Conservation (phyloP, 2,888 invertebrate species). For the Mesorhabditis belari region DNA sequence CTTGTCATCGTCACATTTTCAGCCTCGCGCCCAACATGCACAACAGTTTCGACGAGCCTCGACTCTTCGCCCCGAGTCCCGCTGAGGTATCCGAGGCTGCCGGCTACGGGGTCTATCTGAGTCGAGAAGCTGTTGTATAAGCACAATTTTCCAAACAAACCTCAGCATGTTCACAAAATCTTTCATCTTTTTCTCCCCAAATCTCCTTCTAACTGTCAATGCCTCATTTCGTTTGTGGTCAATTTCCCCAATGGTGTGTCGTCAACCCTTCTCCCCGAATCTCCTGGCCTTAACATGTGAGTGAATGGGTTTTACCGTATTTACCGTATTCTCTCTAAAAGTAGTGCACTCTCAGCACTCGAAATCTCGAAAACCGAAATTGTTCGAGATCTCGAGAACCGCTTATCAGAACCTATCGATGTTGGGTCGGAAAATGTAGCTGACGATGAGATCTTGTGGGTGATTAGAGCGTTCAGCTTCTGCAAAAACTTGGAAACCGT, state of each 20-base stretch:
- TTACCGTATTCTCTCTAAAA: no score
- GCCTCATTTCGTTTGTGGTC: no score
- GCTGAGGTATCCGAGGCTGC: constrained; percentile 33
- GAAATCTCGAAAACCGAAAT: no score
- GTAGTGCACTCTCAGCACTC: no score
- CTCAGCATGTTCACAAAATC: not conserved
- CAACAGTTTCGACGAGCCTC: constrained; percentile 15
- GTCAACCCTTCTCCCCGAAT: not conserved
- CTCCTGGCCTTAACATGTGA: constrained; percentile 1
- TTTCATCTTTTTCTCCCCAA: not conserved
- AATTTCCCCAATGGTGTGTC: not conserved
- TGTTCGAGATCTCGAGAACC: no score
- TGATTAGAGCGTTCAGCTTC: no score
- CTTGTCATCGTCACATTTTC: no score
- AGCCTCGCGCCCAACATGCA: not conserved
- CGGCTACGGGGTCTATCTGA: constrained; percentile 46
- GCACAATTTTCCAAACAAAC: constrained; percentile 1
- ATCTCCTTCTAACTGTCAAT: constrained; percentile 1
- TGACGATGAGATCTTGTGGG: no score
- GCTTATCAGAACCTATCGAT: no score
- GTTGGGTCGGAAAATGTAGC: no score
- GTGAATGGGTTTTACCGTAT: no score
- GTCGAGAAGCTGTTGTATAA: constrained; percentile 50
- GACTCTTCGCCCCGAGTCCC: constrained; percentile 13
- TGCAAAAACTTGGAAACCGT: no score